Evolutionary conservation across 2,888 invertebrate genomes (phyloP).

Genomic region (Micropterix aruncella): DNA sequence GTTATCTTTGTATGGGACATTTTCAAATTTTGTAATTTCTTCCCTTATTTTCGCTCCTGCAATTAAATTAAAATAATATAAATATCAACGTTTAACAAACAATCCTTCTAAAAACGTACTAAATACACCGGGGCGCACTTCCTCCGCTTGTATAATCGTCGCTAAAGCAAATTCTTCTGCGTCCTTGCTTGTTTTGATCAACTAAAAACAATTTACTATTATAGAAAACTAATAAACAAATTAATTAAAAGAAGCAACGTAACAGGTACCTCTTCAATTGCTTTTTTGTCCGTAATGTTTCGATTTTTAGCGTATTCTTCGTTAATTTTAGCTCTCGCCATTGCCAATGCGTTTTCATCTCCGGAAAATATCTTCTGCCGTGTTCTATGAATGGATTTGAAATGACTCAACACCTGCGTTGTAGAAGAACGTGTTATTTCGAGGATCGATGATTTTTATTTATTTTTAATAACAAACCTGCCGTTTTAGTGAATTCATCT

Average conservation of each 20-base stretch:
- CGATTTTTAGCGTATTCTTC: constrained; percentile 58
- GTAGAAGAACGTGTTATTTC: no score
- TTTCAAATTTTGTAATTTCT: constrained; percentile 48
- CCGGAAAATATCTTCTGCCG: constrained; percentile 51
- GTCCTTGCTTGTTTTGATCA: constrained; percentile 51
- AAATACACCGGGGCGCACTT: constrained; percentile 51
- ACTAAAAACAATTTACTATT: constrained; percentile 28
- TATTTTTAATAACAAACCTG: no score
- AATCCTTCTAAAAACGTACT: no score
- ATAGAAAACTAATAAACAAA: not conserved
- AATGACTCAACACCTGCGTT: constrained; percentile 55
- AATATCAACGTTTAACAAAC: no score
- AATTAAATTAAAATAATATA: constrained; percentile 18
- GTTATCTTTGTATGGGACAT: constrained; percentile 42
- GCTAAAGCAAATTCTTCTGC: constrained; percentile 57
- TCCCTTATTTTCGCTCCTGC: constrained; percentile 44
- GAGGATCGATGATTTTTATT: no score
- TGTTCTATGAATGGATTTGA: constrained; percentile 59
- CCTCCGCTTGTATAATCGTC: constrained; percentile 57
- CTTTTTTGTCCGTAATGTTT: constrained; percentile 37
- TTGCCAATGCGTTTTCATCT: constrained; percentile 46
- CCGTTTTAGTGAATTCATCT: no score
- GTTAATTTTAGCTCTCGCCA: constrained; percentile 58
- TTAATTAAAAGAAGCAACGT: not conserved
- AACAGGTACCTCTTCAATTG: constrained; percentile 45